Conservation (phyloP, 1,140 invertebrate genomes). For the Holotrichia oblita region DNA sequence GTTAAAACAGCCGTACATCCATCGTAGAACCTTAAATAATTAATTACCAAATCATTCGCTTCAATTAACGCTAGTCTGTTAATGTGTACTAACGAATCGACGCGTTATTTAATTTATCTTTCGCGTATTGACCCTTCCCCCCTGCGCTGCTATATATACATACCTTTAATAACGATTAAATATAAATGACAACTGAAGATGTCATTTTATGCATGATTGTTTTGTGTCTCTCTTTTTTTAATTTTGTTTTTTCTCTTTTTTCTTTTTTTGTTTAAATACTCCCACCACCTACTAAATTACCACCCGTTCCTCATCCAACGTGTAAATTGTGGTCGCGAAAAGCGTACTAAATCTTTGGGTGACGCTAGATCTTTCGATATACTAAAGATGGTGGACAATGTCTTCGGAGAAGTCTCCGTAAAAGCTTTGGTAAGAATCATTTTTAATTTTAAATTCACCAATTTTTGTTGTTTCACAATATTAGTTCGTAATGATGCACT, state of each 20-base stretch:
- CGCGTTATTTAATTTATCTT: no score
- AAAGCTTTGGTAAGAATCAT: slow-evolving; percentile 67
- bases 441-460: not conserved
- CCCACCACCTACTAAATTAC: not conserved
- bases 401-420: slow-evolving; percentile 67
- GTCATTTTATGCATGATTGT: not conserved
- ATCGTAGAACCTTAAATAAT: slow-evolving; percentile 17
- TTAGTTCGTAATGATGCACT: not conserved
- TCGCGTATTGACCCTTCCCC: no score
- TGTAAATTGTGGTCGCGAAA: slow-evolving; percentile 28
- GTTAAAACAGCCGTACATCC: not conserved
- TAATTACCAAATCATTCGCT: not conserved
- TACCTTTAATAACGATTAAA: no score
- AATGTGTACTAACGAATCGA: slow-evolving; percentile 6
- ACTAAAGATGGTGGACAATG: slow-evolving; percentile 54
- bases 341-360: slow-evolving; percentile 57
- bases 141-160: no score
- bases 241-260: not conserved
- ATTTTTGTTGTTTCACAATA: not conserved
- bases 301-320: not conserved
- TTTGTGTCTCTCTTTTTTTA: slow-evolving; percentile 46
- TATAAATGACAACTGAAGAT: no score
- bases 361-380: slow-evolving; percentile 47
- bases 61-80: not conserved
- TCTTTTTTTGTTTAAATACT: slow-evolving; percentile 47